Conservation (phyloP, 2,797 vertebrate genomes). For the Sciurus carolinensis region DNA sequence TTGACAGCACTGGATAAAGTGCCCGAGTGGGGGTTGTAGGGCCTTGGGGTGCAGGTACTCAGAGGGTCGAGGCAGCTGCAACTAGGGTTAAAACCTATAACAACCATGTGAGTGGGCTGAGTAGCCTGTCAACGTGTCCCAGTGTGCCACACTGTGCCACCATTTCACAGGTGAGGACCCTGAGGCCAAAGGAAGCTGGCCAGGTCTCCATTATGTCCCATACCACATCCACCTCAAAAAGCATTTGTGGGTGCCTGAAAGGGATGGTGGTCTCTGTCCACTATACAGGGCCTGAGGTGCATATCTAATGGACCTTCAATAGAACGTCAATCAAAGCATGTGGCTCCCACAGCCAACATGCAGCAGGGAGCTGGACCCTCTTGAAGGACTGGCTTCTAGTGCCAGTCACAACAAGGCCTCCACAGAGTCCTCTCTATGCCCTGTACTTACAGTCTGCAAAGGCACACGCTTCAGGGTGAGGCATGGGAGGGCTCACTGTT, state of each 20-base stretch:
- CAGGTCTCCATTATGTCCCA: neutral
- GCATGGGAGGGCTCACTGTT: neutral
- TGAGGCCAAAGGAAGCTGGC: neutral
- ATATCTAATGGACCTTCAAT: slow-evolving; percentile 70
- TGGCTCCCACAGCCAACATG: neutral
- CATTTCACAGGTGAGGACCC: neutral
- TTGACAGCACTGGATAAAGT: neutral
- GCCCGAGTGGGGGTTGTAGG: accelerated
- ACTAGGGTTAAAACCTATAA: neutral
- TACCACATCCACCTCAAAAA: neutral
- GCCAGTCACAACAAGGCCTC: neutral
- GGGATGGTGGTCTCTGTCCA: slow-evolving; percentile 59
- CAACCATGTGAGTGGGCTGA: neutral
- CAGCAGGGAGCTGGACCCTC: neutral
- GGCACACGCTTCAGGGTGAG: neutral
- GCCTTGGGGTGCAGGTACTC: neutral
- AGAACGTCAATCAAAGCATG: slow-evolving; percentile 18
- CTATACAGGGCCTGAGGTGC: slow-evolving; percentile 70
- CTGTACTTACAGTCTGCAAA: neutral
- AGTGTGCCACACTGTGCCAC: neutral
- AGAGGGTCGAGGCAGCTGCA: neutral
- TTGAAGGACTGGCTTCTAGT: too few relatives aligned
- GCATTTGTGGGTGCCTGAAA: neutral
- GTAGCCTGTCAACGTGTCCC: neutral
- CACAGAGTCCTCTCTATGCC: neutral